Evolutionary conservation across 2,888 invertebrate species (phyloP).

Genomic region (Ommatoiulus sabulosus): DNA sequence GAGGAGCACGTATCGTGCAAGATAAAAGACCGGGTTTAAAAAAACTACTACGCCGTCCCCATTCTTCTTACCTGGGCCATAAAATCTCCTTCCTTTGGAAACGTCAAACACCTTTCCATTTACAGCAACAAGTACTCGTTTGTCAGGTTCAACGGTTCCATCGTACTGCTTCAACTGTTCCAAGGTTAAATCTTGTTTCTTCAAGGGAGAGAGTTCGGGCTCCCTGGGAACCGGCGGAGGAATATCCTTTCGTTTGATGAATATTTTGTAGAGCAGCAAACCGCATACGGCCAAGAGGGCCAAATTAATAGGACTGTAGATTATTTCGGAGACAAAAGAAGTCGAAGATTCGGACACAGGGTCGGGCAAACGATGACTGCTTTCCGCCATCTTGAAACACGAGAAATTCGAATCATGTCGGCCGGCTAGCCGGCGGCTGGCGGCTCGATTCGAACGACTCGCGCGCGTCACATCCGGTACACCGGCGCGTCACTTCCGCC

Average conservation of each 20-base stretch:
- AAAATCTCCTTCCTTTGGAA: conserved; percentile 88
- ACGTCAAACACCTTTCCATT: conserved; percentile 97
- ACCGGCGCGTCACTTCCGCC: not conserved
- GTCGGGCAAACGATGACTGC: too few relatives aligned
- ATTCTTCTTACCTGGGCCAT: conserved; percentile 84
- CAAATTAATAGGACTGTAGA: conserved; percentile 79
- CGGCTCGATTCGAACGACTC: not conserved
- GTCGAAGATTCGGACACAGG: too few relatives aligned
- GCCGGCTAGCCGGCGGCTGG: not conserved
- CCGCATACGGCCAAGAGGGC: conserved; percentile 77
- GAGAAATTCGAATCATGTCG: not conserved
- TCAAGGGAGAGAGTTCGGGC: conserved; percentile 82
- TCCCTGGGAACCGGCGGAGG: conserved; percentile 66
- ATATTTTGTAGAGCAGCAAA: conserved; percentile 80
- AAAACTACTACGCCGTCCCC: not conserved
- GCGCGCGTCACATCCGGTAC: not conserved
- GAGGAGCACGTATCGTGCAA: too few relatives aligned
- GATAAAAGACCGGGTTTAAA: too few relatives aligned
- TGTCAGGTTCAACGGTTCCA: conserved; percentile 83
- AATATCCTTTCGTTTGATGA: conserved; percentile 63
- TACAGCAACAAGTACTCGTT: conserved; percentile 89
- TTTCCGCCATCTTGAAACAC: not conserved
- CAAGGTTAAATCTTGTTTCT: conserved; percentile 87
- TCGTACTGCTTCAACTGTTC: conserved; percentile 88
- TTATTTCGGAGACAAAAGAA: conserved; percentile 70